A percentile compares a stretch with the other conserved stretches of the same genome.
Evolutionary conservation across 2,888 invertebrate species (phyloP).

Genomic region (Seira musarum): DNA sequence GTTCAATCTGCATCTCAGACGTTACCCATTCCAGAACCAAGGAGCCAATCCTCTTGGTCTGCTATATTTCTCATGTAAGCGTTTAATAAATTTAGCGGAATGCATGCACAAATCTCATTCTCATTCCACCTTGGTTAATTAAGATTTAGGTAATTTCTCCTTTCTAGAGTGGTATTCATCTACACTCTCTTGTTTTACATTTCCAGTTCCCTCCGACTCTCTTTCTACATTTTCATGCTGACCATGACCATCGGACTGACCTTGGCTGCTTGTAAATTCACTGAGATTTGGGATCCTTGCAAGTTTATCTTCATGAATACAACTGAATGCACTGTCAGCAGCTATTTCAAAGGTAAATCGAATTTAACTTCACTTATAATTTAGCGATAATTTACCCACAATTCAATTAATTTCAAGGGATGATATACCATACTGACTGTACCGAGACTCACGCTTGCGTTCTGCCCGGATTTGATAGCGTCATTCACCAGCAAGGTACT

Average conservation of each 20-base stretch:
- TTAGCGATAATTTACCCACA: neutral
- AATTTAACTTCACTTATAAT: constrained; percentile 3
- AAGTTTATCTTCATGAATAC: constrained; percentile 33
- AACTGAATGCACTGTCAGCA: constrained; percentile 48
- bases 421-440: constrained; percentile 53
- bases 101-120: too few species aligned
- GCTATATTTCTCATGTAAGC: constrained; percentile 34
- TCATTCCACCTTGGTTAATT: too few species aligned
- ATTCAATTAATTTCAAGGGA: constrained; percentile 31
- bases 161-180: too few species aligned
- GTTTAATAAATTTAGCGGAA: too few species aligned
- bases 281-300: constrained; percentile 55
- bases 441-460: constrained; percentile 49
- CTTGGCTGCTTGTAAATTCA: constrained; percentile 50
- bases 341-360: constrained; percentile 50
- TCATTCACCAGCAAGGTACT: constrained; percentile 42
- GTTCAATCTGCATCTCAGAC: constrained; percentile 23
- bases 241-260: constrained; percentile 22
- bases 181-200: too few species aligned
- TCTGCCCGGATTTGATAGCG: constrained; percentile 55
- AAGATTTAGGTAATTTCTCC: too few species aligned
- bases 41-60: too few species aligned
- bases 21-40: too few species aligned
- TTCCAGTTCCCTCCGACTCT: constrained; percentile 50
- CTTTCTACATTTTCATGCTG: constrained; percentile 41